phyloP scores from a whole-genome alignment of 2,888 invertebrate species.

The Corbicula japonica region DNA sequence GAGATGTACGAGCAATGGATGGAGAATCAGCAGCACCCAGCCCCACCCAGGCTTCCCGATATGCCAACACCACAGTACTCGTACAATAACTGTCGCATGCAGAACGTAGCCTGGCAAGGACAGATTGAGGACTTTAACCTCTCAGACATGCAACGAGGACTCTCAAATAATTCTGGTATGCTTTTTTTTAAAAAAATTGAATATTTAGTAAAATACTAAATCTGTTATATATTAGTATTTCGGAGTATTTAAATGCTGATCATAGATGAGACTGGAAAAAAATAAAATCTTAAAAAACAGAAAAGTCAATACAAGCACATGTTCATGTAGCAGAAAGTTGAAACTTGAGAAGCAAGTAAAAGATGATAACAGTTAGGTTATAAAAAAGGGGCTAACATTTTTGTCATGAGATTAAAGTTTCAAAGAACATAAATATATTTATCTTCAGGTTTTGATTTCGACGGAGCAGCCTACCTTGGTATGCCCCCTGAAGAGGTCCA shows the following conservation, averaged over 20 bases:
- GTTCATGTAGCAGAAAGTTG: too few relatives aligned
- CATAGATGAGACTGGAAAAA: too few relatives aligned
- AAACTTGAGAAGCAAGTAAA: too few relatives aligned
- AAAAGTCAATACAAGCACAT: too few relatives aligned
- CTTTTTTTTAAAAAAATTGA: too few relatives aligned
- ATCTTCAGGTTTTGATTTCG: conserved; percentile 55
- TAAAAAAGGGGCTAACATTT: too few relatives aligned
- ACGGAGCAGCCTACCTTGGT: conserved; percentile 50
- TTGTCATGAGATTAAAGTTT: not conserved
- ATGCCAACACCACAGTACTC: conserved; percentile 54
- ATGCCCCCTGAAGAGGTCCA: conserved; percentile 63
- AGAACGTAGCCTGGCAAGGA: conserved; percentile 65
- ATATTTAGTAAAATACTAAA: too few relatives aligned
- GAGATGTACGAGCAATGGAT: conserved; percentile 68
- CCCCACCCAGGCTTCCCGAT: conserved; percentile 30
- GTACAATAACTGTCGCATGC: conserved; percentile 65
- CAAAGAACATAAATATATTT: not conserved
- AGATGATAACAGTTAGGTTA: too few relatives aligned
- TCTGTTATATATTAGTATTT: too few relatives aligned
- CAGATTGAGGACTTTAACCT: conserved; percentile 63
- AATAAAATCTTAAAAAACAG: too few relatives aligned
- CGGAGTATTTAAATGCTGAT: too few relatives aligned
- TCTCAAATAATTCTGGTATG: conserved; percentile 52
- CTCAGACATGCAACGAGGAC: conserved; percentile 53
- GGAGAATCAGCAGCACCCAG: conserved; percentile 49